A percentile compares a stretch with the other conserved stretches of the same genome.
phyloP scores from a whole-genome alignment of 1,140 invertebrate species.

The Melitaea cinxia region DNA sequence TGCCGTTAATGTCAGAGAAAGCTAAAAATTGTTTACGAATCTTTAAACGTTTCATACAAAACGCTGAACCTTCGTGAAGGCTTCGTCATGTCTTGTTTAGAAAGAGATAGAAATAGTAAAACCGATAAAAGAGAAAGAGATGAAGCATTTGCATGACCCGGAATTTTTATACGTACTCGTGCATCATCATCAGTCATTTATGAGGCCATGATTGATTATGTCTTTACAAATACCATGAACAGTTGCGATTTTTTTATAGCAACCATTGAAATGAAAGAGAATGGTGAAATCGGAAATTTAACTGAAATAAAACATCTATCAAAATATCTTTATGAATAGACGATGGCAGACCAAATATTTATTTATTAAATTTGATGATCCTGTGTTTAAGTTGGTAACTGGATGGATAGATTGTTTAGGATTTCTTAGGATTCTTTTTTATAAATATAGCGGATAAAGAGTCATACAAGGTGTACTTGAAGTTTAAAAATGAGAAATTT shows the following conservation, averaged over 20 bases:
- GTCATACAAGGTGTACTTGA: too few species aligned
- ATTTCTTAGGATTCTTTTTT: too few species aligned
- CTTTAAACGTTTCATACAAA: constrained; percentile 11
- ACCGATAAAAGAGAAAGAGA: neutral
- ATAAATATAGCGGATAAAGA: too few species aligned
- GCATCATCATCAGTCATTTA: constrained; percentile 16
- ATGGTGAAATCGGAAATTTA: neutral
- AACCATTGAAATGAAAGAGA: neutral
- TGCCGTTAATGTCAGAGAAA: constrained; percentile 27
- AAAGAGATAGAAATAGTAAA: constrained; percentile 8
- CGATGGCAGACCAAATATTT: too few species aligned
- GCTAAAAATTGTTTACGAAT: constrained; percentile 3
- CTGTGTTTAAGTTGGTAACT: too few species aligned
- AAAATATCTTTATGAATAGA: too few species aligned
- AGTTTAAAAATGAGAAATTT: too few species aligned
- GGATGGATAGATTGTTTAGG: too few species aligned
- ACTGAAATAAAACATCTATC: too few species aligned
- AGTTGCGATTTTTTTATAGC: neutral
- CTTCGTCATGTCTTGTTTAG: neutral
- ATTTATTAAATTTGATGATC: too few species aligned
- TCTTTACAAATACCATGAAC: neutral
- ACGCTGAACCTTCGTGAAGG: neutral
- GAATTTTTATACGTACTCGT: constrained; percentile 9
- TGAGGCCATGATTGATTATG: constrained; percentile 17
- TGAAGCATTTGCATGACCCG: constrained; percentile 3